phyloP scores from a whole-genome alignment of 2,797 vertebrate genomes.

The Streptopelia turtur region DNA sequence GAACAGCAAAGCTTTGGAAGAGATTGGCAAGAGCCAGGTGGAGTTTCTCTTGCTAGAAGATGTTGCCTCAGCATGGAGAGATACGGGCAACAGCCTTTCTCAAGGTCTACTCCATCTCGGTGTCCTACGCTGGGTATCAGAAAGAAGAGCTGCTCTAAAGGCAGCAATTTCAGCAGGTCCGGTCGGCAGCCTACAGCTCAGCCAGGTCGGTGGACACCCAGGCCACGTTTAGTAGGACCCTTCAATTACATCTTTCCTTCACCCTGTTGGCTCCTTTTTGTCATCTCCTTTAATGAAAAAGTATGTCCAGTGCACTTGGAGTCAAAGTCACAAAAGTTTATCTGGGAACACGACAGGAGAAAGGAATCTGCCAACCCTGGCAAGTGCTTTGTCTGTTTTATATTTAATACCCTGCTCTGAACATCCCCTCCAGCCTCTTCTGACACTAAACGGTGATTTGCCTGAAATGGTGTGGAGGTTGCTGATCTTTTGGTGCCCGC shows the following conservation, averaged over 20 bases:
- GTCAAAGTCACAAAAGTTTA: background rate
- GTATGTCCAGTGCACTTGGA: background rate
- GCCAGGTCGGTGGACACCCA: background rate
- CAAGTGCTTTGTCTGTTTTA: background rate
- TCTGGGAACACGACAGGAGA: background rate
- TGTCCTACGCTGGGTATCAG: background rate
- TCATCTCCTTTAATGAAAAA: background rate
- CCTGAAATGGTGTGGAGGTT: constrained; percentile 27
- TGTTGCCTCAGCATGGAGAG: background rate
- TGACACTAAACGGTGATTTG: constrained; percentile 11
- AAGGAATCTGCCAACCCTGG: background rate
- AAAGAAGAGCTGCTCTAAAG: background rate
- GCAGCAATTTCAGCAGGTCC: background rate
- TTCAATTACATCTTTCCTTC: background rate
- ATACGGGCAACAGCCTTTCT: background rate
- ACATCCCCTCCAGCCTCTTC: constrained; percentile 40
- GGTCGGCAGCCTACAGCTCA: background rate
- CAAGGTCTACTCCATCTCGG: background rate
- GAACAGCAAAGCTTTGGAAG: background rate
- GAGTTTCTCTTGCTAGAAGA: background rate
- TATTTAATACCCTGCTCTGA: constrained; percentile 43
- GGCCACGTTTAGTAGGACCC: background rate
- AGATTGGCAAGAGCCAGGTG: background rate
- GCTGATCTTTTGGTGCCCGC: constrained; percentile 33
- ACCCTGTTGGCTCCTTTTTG: background rate